Evolutionary conservation across 2,113 vertebrate species (phyloP).

Genomic region (Micromys minutus): DNA sequence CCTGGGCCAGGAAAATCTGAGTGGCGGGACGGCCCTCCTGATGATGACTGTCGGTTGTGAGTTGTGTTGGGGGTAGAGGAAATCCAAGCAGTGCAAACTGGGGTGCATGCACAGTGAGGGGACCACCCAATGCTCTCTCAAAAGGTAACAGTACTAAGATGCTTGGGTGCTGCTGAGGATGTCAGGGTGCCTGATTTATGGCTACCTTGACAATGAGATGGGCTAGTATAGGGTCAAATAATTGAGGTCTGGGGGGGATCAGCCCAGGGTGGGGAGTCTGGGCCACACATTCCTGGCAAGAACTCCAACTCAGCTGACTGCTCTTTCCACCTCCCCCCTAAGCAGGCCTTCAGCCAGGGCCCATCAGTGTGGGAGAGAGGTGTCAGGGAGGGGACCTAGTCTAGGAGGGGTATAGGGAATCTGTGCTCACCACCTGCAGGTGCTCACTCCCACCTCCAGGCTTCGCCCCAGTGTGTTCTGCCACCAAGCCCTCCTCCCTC

Average conservation of each 20-base stretch:
- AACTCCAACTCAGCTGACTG: slow-evolving; percentile 55
- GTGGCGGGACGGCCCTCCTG: slow-evolving; percentile 69
- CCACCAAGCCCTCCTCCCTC: slow-evolving; percentile 30
- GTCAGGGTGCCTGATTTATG: neutral
- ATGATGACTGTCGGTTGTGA: slow-evolving; percentile 62
- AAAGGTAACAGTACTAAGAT: neutral
- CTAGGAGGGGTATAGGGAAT: neutral
- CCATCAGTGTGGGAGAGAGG: neutral
- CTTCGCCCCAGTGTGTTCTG: neutral
- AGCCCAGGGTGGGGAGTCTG: slow-evolving; percentile 45
- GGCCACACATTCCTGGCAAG: slow-evolving; percentile 61
- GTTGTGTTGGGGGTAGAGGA: neutral
- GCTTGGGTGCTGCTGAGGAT: neutral
- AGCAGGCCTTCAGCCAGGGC: slow-evolving; percentile 35
- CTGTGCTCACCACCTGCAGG: slow-evolving; percentile 6
- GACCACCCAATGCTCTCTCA: neutral
- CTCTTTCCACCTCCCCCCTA: neutral
- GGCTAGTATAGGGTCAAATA: neutral
- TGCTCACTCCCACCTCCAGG: slow-evolving; percentile 22
- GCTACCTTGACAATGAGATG: neutral
- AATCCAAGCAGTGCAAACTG: neutral
- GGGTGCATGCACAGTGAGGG: neutral
- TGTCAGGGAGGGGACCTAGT: too few relatives aligned
- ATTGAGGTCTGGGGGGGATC: neutral
- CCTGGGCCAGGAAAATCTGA: slow-evolving; percentile 73